Conservation (phyloP, 2,113 vertebrate species). For the Periophthalmodon schlosseri region DNA sequence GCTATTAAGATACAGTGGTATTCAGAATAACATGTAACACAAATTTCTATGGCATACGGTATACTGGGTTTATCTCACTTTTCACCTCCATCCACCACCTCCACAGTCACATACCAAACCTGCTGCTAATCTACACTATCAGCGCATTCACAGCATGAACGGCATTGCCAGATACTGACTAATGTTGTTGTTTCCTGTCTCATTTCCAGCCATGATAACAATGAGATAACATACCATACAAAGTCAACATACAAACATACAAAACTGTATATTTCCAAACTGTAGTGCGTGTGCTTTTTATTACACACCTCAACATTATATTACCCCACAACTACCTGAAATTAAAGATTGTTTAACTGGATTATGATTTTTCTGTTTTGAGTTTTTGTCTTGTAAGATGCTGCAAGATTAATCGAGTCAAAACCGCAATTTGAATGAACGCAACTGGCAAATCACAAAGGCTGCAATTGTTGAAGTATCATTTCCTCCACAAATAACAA, state of each 20-base stretch:
- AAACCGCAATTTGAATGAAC: too few relatives aligned
- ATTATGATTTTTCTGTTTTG: background rate
- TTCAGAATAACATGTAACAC: slow-evolving; percentile 16
- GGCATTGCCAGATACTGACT: slow-evolving; percentile 29
- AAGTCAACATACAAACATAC: slow-evolving; percentile 3
- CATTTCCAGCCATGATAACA: slow-evolving; percentile 22
- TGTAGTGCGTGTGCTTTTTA: background rate
- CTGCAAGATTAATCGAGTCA: too few relatives aligned
- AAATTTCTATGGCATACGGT: background rate
- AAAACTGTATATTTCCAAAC: background rate
- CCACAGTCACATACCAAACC: slow-evolving; percentile 6
- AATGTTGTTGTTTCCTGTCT: slow-evolving; percentile 15
- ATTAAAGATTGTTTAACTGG: background rate
- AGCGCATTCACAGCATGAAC: slow-evolving; percentile 18
- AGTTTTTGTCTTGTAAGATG: background rate
- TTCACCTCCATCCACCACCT: slow-evolving; percentile 26
- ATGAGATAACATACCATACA: slow-evolving; percentile 17
- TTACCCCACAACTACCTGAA: background rate
- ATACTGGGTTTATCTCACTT: slow-evolving; percentile 32
- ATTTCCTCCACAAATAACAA: too few relatives aligned
- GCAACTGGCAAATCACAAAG: too few relatives aligned
- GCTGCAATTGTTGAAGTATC: too few relatives aligned
- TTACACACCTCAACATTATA: background rate
- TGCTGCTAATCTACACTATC: slow-evolving; percentile 43
- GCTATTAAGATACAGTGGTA: slow-evolving; percentile 25